Conservation (phyloP, 2,888 invertebrate species). For the Leucophenga montana region DNA sequence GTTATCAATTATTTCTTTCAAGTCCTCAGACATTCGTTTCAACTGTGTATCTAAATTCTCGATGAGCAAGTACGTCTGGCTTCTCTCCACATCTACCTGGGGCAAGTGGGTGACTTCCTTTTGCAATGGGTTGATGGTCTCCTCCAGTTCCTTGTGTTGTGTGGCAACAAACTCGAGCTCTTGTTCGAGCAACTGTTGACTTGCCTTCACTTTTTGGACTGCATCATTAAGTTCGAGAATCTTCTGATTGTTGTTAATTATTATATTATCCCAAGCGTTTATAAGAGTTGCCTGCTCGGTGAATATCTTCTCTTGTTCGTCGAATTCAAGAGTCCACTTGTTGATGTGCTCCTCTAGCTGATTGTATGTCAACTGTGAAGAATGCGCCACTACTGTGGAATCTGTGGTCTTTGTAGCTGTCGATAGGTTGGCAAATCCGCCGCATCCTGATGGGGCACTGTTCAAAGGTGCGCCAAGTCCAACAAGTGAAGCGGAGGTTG, state of each 20-base stretch:
- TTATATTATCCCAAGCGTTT: conserved; percentile 94
- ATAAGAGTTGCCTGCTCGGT: conserved; percentile 95
- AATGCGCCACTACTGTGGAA: conserved; percentile 69
- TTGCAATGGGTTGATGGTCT: conserved; percentile 88
- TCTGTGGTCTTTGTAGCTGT: conserved; percentile 66
- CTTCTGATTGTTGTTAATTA: conserved; percentile 94
- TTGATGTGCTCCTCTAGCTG: conserved; percentile 93
- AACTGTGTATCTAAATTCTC: conserved; percentile 93
- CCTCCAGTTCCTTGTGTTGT: conserved; percentile 94
- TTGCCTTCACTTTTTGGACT: conserved; percentile 89
- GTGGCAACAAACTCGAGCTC: conserved; percentile 94
- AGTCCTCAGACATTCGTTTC: conserved; percentile 94
- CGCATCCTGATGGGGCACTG: conserved; percentile 33
- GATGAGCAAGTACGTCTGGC: conserved; percentile 91
- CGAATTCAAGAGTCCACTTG: conserved; percentile 93
- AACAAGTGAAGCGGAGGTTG: conserved; percentile 29
- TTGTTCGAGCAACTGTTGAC: conserved; percentile 91
- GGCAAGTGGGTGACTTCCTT: conserved; percentile 81
- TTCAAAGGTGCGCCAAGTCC: background rate
- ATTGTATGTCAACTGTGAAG: conserved; percentile 82
- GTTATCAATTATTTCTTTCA: conserved; percentile 96
- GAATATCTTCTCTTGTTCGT: conserved; percentile 93
- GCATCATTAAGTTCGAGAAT: conserved; percentile 89
- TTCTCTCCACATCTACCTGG: conserved; percentile 89
- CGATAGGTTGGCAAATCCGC: conserved; percentile 60